Base-by-base conservation (phyloP, 2,113 vertebrate genomes). In the Cyanocitta stelleri region DNA sequence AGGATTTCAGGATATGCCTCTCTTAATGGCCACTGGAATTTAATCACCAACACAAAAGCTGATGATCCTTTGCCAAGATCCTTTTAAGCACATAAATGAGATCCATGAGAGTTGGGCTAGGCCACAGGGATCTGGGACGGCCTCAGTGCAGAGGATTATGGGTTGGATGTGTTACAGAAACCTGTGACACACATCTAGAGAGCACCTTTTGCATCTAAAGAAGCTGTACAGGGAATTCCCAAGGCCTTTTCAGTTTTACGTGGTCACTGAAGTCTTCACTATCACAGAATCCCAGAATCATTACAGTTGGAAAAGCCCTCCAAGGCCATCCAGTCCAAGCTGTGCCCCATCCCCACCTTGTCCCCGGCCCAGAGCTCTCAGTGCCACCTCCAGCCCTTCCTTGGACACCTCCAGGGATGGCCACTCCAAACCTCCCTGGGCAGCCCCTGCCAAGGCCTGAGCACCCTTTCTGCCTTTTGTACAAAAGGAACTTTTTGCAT, bases 271-370 rank as follows among this genome's bases (percentile, higher is more conserved):
- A 61, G 8, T 26, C 30, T 32, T 62, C 39, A 7, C 5, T n/a
- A 1, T 7, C 30, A 26, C 51, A 49, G 11, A 64, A 80, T 0
- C 32, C 15, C 37, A 32, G 12, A 8, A 16, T 3, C 4, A 37
- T 0, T 64, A 0, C 19, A 0, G 8, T 0, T 73, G 44, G 51
- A 20, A 5, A 44, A 59, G 2, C 18, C 18, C 18, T 37, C 3
- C 32, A 1, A 51, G 67, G 0, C 14, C 59, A 33, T 7, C 2
- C 0, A 37, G 43, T 6, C 32, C 86, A 10, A 7, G 4, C 67
- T 27, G 49, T 72, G 58, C 43, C 49, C 11, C 0, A 5, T 69
- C 0, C 22, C 48, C 64, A 62, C 55, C 64, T 9, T 78, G 59
- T 66, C 67, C 51, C 59, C 58, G 80, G 51, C 58, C 49, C 85